Percentiles rank a stretch among this genome's conserved stretches.
Evolutionary conservation across 2,888 invertebrate genomes (phyloP).

Genomic region (Latrodectus hesperus): DNA sequence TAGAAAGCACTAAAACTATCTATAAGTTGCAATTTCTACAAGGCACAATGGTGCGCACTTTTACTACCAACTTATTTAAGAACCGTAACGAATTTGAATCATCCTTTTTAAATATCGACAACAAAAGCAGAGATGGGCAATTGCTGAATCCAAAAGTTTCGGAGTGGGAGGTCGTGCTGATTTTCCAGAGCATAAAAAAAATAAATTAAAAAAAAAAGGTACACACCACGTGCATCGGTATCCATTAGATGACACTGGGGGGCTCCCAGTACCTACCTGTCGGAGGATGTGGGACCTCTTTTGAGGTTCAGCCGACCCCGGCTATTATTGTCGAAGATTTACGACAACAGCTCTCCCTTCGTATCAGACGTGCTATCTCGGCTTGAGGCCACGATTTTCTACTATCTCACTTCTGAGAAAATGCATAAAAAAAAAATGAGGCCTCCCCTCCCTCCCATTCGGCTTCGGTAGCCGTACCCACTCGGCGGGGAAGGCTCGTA

Average conservation of each 20-base stretch:
- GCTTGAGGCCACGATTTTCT: neutral
- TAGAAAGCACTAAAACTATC: too few species aligned
- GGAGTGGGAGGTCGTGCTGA: too few species aligned
- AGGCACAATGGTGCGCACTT: too few species aligned
- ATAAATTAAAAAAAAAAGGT: too few species aligned
- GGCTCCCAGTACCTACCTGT: neutral
- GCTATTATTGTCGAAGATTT: constrained; percentile 52
- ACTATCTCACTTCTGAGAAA: constrained; percentile 13
- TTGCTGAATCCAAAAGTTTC: too few species aligned
- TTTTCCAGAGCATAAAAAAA: too few species aligned
- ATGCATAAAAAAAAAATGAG: neutral
- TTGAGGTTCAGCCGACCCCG: constrained; percentile 48
- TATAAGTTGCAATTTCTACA: too few species aligned
- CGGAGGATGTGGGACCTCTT: constrained; percentile 12
- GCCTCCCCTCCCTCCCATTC: neutral
- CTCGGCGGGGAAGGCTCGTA: constrained; percentile 30
- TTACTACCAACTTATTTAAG: too few species aligned
- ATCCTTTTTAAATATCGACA: too few species aligned
- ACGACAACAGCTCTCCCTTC: constrained; percentile 37
- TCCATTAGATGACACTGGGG: neutral
- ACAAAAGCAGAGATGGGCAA: too few species aligned
- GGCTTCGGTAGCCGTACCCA: constrained; percentile 44
- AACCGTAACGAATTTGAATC: too few species aligned
- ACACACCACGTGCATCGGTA: too few species aligned
- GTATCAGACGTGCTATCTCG: constrained; percentile 39